A percentile compares a stretch with the other conserved stretches of the same genome.
Conservation (phyloP, 2,888 invertebrate genomes). For the Ernsta delagoae region DNA sequence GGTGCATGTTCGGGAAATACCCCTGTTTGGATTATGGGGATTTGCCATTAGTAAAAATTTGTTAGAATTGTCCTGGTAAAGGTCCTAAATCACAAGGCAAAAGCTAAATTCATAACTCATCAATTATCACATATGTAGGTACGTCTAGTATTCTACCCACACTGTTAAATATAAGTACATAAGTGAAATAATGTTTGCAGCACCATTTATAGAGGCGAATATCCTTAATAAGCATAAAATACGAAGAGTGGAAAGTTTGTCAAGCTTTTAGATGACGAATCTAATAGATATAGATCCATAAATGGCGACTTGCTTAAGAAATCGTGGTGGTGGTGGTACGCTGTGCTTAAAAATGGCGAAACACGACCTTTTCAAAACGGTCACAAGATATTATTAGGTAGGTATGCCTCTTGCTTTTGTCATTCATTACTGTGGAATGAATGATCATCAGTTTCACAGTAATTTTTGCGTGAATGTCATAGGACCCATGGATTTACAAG, state of each 20-base stretch:
- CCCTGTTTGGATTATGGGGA: constrained; percentile 4
- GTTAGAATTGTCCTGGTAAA: neutral
- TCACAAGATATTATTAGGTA: constrained; percentile 27
- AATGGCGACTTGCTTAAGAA: neutral
- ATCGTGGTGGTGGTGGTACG: too few relatives aligned
- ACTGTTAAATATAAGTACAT: neutral
- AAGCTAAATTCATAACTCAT: too few relatives aligned
- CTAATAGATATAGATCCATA: constrained; percentile 8
- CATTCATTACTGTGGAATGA: neutral
- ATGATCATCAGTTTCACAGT: neutral
- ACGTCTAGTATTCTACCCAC: neutral
- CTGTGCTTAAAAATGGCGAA: constrained; percentile 41
- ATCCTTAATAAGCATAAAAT: constrained; percentile 13
- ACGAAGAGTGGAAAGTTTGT: constrained; percentile 13
- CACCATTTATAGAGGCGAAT: constrained; percentile 13
- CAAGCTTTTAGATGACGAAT: constrained; percentile 31
- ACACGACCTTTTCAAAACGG: constrained; percentile 56
- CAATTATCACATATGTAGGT: too few relatives aligned
- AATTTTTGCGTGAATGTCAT: neutral
- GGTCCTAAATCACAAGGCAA: too few relatives aligned
- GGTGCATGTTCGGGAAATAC: neutral
- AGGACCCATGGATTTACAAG: too few relatives aligned
- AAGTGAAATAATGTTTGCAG: neutral
- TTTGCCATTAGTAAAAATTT: neutral
- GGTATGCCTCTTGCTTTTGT: neutral